These are phyloP conservation scores for Drosophila persimilis DNA, from an alignment of 1,140 invertebrate genomes.

Conservation along the genomic window DNA sequence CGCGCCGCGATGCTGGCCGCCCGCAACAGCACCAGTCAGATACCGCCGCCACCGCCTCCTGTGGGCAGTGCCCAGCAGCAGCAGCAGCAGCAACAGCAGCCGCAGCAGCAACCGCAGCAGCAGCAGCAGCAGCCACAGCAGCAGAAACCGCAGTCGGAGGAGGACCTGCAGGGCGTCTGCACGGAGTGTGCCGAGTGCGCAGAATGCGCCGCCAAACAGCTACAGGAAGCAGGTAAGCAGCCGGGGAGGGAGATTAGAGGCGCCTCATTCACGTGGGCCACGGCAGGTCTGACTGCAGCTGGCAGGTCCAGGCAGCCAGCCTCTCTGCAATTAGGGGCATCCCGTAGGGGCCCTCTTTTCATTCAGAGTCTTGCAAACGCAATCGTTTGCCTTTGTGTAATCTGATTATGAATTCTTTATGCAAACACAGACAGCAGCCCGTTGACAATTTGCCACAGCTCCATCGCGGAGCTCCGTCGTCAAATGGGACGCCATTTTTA, in stretches of 20 bases:
- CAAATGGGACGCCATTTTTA: slow-evolving; percentile 64
- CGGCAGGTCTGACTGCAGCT: not conserved
- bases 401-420: slow-evolving; percentile 78
- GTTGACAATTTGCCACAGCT: slow-evolving; percentile 20
- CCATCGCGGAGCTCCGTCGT: slow-evolving; percentile 1
- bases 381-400: slow-evolving; percentile 69
- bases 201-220: slow-evolving; percentile 82
- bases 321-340: slow-evolving; percentile 48
- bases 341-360: slow-evolving; percentile 38
- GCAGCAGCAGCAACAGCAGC: slow-evolving; percentile 47
- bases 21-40: slow-evolving; percentile 67
- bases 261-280: no score
- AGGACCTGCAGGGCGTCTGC: slow-evolving; percentile 78
- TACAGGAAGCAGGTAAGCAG: slow-evolving; percentile 79
- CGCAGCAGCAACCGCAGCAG: slow-evolving; percentile 44
- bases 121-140: slow-evolving; percentile 57
- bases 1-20: slow-evolving; percentile 82
- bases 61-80: slow-evolving; percentile 50
- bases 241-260: not conserved
- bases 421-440: slow-evolving; percentile 50
- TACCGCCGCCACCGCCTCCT: slow-evolving; percentile 76
- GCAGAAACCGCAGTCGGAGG: slow-evolving; percentile 61
- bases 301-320: no score
- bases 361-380: slow-evolving; percentile 22
- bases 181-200: slow-evolving; percentile 82